These are phyloP conservation scores for Aplodontia rufa DNA, from an alignment of 2,113 vertebrate species.

Conservation along the genomic window DNA sequence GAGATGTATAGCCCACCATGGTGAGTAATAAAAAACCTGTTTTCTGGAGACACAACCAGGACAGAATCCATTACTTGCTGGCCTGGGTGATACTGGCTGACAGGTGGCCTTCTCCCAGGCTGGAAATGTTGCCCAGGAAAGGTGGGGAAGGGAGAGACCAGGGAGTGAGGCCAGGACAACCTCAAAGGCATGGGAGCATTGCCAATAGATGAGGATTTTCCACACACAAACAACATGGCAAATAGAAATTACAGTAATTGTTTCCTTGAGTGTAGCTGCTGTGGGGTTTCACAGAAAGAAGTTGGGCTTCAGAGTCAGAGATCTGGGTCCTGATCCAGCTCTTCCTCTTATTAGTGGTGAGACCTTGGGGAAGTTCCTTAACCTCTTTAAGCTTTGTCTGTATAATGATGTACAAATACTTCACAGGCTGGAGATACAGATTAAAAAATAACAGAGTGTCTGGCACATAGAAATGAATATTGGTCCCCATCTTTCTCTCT, in stretches of 20 bases:
- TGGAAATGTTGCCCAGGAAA: background rate
- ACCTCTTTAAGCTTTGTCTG: background rate
- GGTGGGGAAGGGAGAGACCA: background rate
- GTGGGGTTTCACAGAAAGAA: background rate
- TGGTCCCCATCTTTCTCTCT: background rate
- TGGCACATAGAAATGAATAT: background rate
- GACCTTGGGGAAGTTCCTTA: background rate
- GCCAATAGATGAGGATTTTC: background rate
- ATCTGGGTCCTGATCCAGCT: background rate
- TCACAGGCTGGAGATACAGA: background rate
- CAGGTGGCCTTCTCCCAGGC: background rate
- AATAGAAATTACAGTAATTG: background rate
- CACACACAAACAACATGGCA: background rate
- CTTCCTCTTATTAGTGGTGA: background rate
- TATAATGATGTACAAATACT: background rate
- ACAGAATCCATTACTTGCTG: constrained; percentile 59
- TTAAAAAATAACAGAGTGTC: background rate
- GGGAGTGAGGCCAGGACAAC: too few species aligned
- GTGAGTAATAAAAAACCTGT: constrained; percentile 96
- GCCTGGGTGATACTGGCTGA: background rate
- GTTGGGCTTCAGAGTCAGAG: background rate
- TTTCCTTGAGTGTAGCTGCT: background rate
- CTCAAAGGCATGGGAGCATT: background rate
- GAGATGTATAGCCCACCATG: constrained; percentile 99
- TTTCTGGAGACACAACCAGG: constrained; percentile 89